A percentile compares a stretch with the other conserved stretches of the same genome.
Evolutionary conservation across 2,797 vertebrate species (phyloP).

Genomic region (Cynodonichthys magdalenae): DNA sequence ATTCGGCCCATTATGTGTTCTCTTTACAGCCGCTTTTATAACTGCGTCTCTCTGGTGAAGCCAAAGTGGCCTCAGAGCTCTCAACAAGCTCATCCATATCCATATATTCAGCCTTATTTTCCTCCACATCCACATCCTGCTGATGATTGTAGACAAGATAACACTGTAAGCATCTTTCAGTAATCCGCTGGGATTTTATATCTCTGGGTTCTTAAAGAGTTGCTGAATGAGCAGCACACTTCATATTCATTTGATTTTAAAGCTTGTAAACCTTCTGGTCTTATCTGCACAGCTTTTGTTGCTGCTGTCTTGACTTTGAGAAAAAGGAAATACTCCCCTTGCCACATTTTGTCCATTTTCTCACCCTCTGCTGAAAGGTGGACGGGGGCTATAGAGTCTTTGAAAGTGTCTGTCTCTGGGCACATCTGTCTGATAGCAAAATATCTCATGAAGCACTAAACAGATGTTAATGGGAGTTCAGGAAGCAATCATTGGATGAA

Average conservation of each 20-base stretch:
- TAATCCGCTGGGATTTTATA: slow-evolving; percentile 13
- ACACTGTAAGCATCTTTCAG: slow-evolving; percentile 13
- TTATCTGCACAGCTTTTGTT: slow-evolving; percentile 5
- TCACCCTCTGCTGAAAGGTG: too few relatives aligned
- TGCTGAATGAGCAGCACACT: neutral
- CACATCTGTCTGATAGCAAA: too few relatives aligned
- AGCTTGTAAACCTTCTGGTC: neutral
- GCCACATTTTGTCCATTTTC: slow-evolving; percentile 2
- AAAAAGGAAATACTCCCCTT: slow-evolving; percentile 5
- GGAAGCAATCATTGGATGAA: too few relatives aligned
- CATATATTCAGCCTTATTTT: slow-evolving; percentile 28
- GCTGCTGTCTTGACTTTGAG: neutral
- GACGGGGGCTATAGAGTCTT: too few relatives aligned
- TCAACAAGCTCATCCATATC: slow-evolving; percentile 2
- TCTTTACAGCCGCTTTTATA: slow-evolving; percentile 36
- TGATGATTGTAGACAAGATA: slow-evolving; percentile 21
- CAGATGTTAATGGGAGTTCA: too few relatives aligned
- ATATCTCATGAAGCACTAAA: too few relatives aligned
- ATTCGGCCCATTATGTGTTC: slow-evolving; percentile 23
- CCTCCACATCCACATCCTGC: slow-evolving; percentile 8
- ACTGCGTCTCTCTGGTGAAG: slow-evolving; percentile 14
- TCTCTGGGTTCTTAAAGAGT: slow-evolving; percentile 12
- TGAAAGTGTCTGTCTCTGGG: too few relatives aligned
- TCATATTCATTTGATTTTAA: slow-evolving; percentile 7
- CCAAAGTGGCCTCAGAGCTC: slow-evolving; percentile 19